Evolutionary conservation across 2,888 invertebrate genomes (phyloP), one percentile per base, ranked within the genome.

Genomic region (Julus scandinavius): DNA sequence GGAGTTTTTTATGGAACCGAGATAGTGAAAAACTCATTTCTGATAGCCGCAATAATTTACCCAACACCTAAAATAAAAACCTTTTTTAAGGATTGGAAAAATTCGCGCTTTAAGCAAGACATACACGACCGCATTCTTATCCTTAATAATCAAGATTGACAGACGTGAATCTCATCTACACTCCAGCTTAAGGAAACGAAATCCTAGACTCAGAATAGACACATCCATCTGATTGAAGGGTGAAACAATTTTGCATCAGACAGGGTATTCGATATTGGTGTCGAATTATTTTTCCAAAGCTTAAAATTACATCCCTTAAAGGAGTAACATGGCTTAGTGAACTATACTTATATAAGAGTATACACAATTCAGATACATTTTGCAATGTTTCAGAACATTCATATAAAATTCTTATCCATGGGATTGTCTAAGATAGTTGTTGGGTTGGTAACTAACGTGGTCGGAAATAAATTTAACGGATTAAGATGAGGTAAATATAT

Each of bases 21-120:
- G 38, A 11, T 80, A 7, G 13, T 38, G 80, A 1, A 38, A 80
- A 80, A 29, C 38, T 38, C 80, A 38, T 20, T 6, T 20, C 80
- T 80, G 11, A 29, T 80, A 80, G 80, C 38, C 80, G 80, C 80
- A 38, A 80, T 80, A 38, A 80, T 80, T 80, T 80, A 29, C 80
- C 38, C 13, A 20, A 20, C 38, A 38, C 80, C 54, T 45, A 72
- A 20, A 72, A 7, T 20, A 20, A 72, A 80, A 80, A 54, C 13
- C 11, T 13, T 11, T 58, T 58, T 17, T 38, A 13, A 58, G 3
- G 3, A 9, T 20, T 29, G 38, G 80, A 45, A 29, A 80, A 38
- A 80, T 80, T 80, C 15, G 29, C 13, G 38, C 80, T 80, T 80
- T 29, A 38, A 80, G 3, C 80, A 15, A 38, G 13, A 38, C 13